Conservation (phyloP, 2,797 vertebrate species). For the Acanthiza pusilla region DNA sequence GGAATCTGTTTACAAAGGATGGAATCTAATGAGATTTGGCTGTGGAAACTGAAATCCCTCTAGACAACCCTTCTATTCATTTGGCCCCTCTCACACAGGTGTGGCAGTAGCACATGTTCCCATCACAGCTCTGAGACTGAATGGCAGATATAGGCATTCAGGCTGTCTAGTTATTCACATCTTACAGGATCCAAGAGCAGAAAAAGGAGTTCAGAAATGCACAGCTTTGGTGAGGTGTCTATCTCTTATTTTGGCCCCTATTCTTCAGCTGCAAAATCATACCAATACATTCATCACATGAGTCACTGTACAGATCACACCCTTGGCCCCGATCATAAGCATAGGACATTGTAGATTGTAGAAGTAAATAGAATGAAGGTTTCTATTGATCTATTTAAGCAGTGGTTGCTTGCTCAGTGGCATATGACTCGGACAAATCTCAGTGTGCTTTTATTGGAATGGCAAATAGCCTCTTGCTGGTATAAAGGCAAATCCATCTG, state of each 20-base stretch:
- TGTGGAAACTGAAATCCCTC: not conserved
- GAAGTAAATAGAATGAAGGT: not conserved
- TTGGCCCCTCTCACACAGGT: not conserved
- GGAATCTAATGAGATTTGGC: not conserved
- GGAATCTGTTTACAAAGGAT: not conserved
- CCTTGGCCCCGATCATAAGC: not conserved
- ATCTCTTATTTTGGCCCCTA: not conserved
- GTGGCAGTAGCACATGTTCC: not conserved
- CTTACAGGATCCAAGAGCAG: not conserved
- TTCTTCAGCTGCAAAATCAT: not conserved
- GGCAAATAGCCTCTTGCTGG: conserved; percentile 1
- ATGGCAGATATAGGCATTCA: not conserved
- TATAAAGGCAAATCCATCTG: not conserved
- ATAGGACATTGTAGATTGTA: not conserved
- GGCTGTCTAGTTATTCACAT: not conserved
- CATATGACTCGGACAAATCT: not conserved
- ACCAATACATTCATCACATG: not conserved
- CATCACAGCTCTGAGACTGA: not conserved
- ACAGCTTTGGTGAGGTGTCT: not conserved
- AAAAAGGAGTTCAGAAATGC: not conserved
- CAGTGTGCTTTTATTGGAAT: not conserved
- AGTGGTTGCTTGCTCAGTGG: not conserved
- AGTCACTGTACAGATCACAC: not conserved
- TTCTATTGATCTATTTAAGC: not conserved
- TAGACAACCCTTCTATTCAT: not conserved